A percentile compares a stretch with the other conserved stretches of the same genome.
phyloP scores from a whole-genome alignment of 2,113 vertebrate genomes.

The Anolis sagrei region DNA sequence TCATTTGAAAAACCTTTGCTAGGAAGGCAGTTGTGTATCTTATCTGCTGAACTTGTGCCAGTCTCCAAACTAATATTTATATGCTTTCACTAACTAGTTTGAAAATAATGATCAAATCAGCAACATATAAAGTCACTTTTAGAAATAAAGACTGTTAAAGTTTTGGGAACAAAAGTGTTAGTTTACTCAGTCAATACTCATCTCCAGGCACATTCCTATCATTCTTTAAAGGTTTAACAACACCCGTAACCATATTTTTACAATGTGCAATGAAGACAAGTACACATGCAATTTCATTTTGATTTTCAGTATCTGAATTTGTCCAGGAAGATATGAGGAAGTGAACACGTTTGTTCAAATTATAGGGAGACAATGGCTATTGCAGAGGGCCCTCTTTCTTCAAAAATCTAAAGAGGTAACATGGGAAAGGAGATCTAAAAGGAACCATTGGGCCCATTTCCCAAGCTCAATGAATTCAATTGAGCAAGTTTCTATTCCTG shows the following conservation, averaged over 20 bases:
- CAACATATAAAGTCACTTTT: neutral
- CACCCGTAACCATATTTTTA: neutral
- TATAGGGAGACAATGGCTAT: neutral
- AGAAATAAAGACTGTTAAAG: neutral
- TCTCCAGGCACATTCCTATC: neutral
- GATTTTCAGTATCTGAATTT: neutral
- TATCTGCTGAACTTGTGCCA: conserved; percentile 34
- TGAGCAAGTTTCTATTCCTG: neutral
- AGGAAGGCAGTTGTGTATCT: neutral
- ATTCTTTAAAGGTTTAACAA: neutral
- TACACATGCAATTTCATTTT: neutral
- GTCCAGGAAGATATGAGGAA: neutral
- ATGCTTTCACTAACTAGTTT: neutral
- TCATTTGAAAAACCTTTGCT: conserved; percentile 38
- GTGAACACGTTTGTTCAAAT: neutral
- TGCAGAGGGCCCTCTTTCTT: neutral
- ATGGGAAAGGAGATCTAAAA: neutral
- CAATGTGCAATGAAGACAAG: neutral
- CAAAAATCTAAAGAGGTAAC: too few relatives aligned
- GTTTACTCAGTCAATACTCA: neutral
- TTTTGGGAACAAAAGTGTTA: neutral
- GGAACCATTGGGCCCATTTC: neutral
- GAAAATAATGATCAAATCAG: neutral
- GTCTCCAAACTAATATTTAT: neutral
- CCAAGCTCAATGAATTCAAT: neutral